Percentiles rank a stretch among this genome's conserved stretches.
These are phyloP conservation scores for Drosophila borborema DNA, from an alignment of 2,888 invertebrate genomes.

Conservation along the genomic window DNA sequence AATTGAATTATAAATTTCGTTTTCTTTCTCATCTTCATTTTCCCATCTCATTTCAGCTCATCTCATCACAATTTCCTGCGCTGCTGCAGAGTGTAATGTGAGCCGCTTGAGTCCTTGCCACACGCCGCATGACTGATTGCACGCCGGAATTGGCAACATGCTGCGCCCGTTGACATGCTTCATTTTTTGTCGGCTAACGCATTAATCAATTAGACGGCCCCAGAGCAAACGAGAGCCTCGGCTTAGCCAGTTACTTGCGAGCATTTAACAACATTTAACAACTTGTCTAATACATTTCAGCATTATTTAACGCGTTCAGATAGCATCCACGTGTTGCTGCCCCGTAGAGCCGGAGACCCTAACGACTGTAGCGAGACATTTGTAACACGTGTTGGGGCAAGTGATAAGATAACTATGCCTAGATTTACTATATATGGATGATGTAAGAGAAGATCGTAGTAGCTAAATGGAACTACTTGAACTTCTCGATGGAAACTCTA, in stretches of 20 bases:
- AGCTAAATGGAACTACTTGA: background rate
- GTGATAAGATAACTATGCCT: too few species aligned
- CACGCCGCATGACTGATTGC: conserved; percentile 54
- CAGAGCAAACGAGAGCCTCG: conserved; percentile 58
- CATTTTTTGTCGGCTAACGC: conserved; percentile 42
- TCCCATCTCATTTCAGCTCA: too few species aligned
- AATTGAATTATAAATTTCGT: conserved; percentile 9
- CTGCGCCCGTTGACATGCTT: conserved; percentile 60
- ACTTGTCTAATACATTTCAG: conserved; percentile 55
- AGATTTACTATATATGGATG: background rate
- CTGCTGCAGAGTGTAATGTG: conserved; percentile 5
- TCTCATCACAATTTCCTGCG: too few species aligned
- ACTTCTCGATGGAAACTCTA: too few species aligned
- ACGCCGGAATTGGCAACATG: conserved; percentile 48
- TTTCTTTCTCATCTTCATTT: background rate
- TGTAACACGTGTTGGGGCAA: background rate
- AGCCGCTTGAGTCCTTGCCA: conserved; percentile 4
- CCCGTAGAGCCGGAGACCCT: background rate
- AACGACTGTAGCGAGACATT: background rate
- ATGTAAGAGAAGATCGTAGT: background rate
- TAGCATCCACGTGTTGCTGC: background rate
- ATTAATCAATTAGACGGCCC: conserved; percentile 75
- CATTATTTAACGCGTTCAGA: conserved; percentile 9
- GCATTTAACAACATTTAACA: conserved; percentile 57
- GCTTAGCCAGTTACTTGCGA: conserved; percentile 26